phyloP scores from a whole-genome alignment of 2,797 vertebrate genomes.

The Girardinus metallicus region DNA sequence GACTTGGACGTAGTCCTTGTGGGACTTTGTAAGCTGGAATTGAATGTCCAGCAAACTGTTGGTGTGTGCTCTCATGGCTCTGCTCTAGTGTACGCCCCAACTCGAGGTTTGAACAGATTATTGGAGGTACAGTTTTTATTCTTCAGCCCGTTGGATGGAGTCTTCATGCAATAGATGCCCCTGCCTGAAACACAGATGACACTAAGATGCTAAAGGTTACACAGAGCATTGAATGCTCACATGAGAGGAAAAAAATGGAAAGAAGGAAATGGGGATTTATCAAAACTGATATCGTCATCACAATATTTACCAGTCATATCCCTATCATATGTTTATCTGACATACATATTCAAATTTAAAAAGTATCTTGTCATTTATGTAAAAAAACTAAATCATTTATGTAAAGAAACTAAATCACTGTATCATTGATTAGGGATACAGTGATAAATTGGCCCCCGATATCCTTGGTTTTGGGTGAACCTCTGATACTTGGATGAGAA shows the following conservation, averaged over 20 bases:
- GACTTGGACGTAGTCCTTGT: slow-evolving; percentile 44
- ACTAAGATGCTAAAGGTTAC: not conserved
- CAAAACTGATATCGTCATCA: not conserved
- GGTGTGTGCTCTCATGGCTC: slow-evolving; percentile 10
- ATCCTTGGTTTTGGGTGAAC: no score
- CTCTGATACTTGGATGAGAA: no score
- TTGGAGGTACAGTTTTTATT: not conserved
- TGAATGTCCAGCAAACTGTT: slow-evolving; percentile 20
- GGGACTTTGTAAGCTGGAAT: slow-evolving; percentile 32
- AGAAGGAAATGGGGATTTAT: not conserved
- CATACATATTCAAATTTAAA: not conserved
- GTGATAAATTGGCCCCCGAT: slow-evolving; percentile 29
- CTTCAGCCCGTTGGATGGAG: not conserved
- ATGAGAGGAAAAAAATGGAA: not conserved
- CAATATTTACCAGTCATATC: not conserved
- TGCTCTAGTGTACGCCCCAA: not conserved
- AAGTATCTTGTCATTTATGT: slow-evolving; percentile 5
- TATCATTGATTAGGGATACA: not conserved
- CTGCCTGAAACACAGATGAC: not conserved
- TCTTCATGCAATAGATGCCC: not conserved
- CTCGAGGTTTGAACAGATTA: not conserved
- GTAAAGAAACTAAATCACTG: slow-evolving; percentile 24
- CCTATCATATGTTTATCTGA: not conserved
- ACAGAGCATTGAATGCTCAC: not conserved
- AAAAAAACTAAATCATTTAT: slow-evolving; percentile 18